Conservation (phyloP, 2,797 vertebrate species). For the Leuciscus waleckii region DNA sequence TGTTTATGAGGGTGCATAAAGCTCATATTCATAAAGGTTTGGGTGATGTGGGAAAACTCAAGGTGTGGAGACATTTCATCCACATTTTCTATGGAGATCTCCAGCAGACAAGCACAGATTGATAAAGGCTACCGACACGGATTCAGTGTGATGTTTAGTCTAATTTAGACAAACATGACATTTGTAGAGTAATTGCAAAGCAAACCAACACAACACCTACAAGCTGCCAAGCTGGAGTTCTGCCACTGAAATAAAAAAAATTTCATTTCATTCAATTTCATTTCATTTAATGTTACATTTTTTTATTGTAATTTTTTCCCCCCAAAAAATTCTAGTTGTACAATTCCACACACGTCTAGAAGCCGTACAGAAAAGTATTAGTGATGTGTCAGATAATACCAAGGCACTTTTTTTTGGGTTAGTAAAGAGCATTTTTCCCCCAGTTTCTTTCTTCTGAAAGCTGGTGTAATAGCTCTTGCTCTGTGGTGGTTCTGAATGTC, state of each 20-base stretch:
- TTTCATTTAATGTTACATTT: too few species aligned
- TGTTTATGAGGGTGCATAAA: conserved; percentile 20
- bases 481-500: not conserved
- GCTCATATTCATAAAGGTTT: conserved; percentile 22
- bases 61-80: conserved; percentile 21
- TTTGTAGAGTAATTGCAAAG: not conserved
- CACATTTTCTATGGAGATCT: too few species aligned
- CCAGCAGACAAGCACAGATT: not conserved
- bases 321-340: not conserved
- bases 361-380: not conserved
- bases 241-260: not conserved
- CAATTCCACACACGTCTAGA: not conserved
- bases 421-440: not conserved
- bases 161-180: too few species aligned
- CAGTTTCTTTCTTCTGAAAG: not conserved
- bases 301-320: not conserved
- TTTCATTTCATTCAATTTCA: not conserved
- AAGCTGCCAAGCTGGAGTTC: too few species aligned
- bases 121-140: not conserved
- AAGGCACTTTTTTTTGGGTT: too few species aligned
- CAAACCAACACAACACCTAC: not conserved
- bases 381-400: not conserved
- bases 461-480: not conserved
- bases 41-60: conserved; percentile 35
- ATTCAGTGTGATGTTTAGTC: not conserved